A percentile compares a stretch with the other conserved stretches of the same genome.
phyloP scores from a whole-genome alignment of 2,888 invertebrate genomes.

The Sclerodermus sp. region DNA sequence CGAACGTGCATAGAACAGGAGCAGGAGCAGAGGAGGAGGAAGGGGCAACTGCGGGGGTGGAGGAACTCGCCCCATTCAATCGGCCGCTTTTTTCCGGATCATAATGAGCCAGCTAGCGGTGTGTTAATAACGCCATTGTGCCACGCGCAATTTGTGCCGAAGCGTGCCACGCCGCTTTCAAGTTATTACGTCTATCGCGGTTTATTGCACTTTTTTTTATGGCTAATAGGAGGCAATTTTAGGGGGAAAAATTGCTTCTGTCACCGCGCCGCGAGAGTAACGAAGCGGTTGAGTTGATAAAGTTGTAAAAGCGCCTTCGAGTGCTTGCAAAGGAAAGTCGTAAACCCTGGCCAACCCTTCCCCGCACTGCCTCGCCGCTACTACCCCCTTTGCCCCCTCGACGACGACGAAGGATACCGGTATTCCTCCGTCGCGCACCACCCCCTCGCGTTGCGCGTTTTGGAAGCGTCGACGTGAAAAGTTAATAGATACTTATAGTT shows the following conservation, averaged over 20 bases:
- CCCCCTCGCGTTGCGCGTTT: no score
- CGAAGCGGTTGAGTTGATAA: neutral
- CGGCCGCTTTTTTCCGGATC: slow-evolving; percentile 8
- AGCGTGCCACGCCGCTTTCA: slow-evolving; percentile 16
- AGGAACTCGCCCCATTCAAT: no score
- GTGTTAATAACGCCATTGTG: slow-evolving; percentile 30
- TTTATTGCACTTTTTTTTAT: slow-evolving; percentile 20
- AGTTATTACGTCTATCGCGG: slow-evolving; percentile 26
- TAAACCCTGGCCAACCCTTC: no score
- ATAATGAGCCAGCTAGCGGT: slow-evolving; percentile 19
- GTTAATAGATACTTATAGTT: no score
- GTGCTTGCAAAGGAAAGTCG: neutral
- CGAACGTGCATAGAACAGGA: no score
- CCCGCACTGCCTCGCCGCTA: no score
- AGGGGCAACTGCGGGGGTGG: no score
- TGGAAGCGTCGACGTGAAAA: no score
- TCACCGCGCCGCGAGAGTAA: neutral
- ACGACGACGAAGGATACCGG: no score
- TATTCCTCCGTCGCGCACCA: no score
- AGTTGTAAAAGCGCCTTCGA: neutral
- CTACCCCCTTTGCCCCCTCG: no score
- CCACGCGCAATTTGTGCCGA: slow-evolving; percentile 26
- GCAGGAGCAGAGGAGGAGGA: no score
- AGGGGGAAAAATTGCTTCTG: neutral
- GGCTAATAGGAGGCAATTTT: slow-evolving; percentile 1